Percentiles rank a stretch among this genome's conserved stretches.
phyloP scores from a whole-genome alignment of 1,140 invertebrate genomes.

The Diabrotica undecimpunctata region DNA sequence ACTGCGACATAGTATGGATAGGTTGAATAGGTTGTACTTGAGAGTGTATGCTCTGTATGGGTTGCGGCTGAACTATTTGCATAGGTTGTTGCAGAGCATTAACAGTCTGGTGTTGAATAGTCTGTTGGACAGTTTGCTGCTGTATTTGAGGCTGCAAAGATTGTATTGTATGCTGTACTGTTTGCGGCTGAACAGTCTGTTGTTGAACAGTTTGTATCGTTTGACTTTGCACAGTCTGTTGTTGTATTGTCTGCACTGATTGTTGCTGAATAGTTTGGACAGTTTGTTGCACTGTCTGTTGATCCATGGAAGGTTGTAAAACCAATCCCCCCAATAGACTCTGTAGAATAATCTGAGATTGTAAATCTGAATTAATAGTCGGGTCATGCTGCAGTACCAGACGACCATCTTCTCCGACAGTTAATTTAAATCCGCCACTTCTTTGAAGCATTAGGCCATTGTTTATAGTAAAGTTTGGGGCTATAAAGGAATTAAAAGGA shows the following conservation, averaged over 20 bases:
- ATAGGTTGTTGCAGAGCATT: slow-evolving; percentile 41
- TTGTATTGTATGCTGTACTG: slow-evolving; percentile 38
- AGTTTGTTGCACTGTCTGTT: slow-evolving; percentile 45
- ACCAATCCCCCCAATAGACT: slow-evolving; percentile 44
- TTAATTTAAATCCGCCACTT: slow-evolving; percentile 44
- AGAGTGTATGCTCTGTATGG: slow-evolving; percentile 36
- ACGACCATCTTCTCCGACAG: slow-evolving; percentile 45
- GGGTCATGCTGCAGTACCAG: slow-evolving; percentile 47
- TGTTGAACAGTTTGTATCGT: slow-evolving; percentile 46
- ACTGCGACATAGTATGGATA: slow-evolving; percentile 33
- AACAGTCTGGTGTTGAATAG: slow-evolving; percentile 44
- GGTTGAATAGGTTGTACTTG: slow-evolving; percentile 31
- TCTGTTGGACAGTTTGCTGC: slow-evolving; percentile 44
- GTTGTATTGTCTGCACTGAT: slow-evolving; percentile 46
- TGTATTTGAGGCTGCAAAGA: slow-evolving; percentile 42
- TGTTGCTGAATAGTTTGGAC: slow-evolving; percentile 48
- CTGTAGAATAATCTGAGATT: slow-evolving; percentile 46
- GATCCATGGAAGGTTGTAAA: slow-evolving; percentile 45
- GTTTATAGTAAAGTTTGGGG: slow-evolving; percentile 46
- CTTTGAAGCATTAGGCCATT: slow-evolving; percentile 45
- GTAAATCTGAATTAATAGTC: slow-evolving; percentile 43
- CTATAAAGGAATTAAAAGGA: slow-evolving; percentile 42
- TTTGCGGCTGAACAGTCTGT: slow-evolving; percentile 44
- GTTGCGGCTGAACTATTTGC: slow-evolving; percentile 44
- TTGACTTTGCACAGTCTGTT: slow-evolving; percentile 46